phyloP scores from a whole-genome alignment of 2,888 invertebrate species.

The Drosophila prolongata region DNA sequence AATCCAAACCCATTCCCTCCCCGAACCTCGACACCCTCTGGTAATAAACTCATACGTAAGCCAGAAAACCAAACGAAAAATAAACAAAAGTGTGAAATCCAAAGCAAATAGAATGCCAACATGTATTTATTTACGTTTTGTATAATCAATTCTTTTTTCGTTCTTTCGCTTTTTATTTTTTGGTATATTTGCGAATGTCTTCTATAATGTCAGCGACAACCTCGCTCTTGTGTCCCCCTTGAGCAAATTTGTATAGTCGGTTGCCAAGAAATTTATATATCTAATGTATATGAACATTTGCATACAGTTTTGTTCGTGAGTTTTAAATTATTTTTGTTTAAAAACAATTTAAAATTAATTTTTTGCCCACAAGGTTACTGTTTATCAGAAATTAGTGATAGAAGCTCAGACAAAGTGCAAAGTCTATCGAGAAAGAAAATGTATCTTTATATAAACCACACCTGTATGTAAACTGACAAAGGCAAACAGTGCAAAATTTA shows the following conservation, averaged over 20 bases:
- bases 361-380: not conserved
- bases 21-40: not conserved
- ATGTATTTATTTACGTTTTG: conserved; percentile 29
- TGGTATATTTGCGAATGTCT: conserved; percentile 18
- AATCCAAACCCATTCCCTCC: too few relatives aligned
- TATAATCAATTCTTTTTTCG: conserved; percentile 19
- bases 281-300: conserved; percentile 12
- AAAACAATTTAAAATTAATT: not conserved
- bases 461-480: conserved; percentile 4
- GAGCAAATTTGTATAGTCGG: conserved; percentile 40
- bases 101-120: conserved; percentile 42
- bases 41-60: not conserved
- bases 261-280: conserved; percentile 41
- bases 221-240: conserved; percentile 16
- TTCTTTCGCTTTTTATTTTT: conserved; percentile 10
- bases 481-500: not conserved
- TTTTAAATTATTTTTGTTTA: conserved; percentile 1
- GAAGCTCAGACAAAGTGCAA: not conserved
- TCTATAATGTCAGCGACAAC: conserved; percentile 44
- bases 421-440: not conserved
- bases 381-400: not conserved
- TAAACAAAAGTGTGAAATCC: conserved; percentile 30
- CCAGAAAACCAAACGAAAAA: conserved; percentile 8
- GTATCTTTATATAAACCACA: conserved; percentile 1
- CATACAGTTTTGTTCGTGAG: conserved; percentile 2